Evolutionary conservation across 2,888 invertebrate genomes (phyloP), one percentile per base, ranked within the genome.

Genomic region (Biston betularia): DNA sequence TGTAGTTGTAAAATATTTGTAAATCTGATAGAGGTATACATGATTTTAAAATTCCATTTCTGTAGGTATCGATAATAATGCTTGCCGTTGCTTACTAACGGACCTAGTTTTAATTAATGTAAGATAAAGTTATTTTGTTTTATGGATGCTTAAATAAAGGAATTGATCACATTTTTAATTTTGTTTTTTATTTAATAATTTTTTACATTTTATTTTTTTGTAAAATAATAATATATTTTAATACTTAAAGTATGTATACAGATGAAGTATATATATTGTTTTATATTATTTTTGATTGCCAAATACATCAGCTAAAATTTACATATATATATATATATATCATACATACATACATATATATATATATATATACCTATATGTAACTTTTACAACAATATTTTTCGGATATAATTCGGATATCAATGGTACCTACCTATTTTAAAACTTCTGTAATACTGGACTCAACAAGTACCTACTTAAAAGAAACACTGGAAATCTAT

Each of bases 101-200:
- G 67, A 71, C 40, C 52, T 75, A 72, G 59, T 63, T 54, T 44
- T 69, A 79, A 74, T 70, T 72, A 76, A 77, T 70, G 71, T 79
- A 78, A 76, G 75, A 70, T 79, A 78, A 78, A 75, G 74, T 78
- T 81, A 81, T 80, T 84, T 87, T 86, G 80, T 84, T 86, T 82
- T 82, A 80, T 81, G 77, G 75, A 79, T 79, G 84, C 85, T 87
- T 84, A 77, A 87, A 86, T 88, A 87, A 89, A 75, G 75, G 75
- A 75, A 71, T 77, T 79, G 77, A 79, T 78, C 67, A 64, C 73
- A 64, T 58, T 63, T 63, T 59, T 44, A 7, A 65, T 55, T 69
- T 68, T 62, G 24, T 69, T 44, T 59, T 59, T 67, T 61, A 46
- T 46, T 67, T 61, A 40, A 42, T 6, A 11, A 8, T n/a, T 38